Evolutionary conservation across 92 coral and sea anemone genomes (phyloP).

Genomic region (Pocillopora meandrina): DNA sequence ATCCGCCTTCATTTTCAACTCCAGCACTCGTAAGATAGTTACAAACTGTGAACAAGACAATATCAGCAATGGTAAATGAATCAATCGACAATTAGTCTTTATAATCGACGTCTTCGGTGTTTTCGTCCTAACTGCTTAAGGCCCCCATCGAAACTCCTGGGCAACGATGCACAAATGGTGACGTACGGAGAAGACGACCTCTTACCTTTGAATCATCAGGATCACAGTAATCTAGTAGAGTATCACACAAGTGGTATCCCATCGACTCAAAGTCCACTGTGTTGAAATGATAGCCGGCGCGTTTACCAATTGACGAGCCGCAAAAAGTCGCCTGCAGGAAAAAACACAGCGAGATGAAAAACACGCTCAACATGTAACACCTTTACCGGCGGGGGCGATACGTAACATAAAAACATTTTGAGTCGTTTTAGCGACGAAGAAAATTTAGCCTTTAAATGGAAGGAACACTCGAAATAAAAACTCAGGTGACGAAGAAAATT

Average conservation of each 20-base stretch:
- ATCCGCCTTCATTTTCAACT: conserved; percentile 65
- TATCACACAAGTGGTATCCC: conserved; percentile 97
- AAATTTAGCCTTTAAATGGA: too few species aligned
- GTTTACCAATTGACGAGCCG: conserved; percentile 85
- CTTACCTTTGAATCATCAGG: conserved; percentile 85
- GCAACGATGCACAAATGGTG: too few species aligned
- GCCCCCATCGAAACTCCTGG: too few species aligned
- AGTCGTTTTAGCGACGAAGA: too few species aligned
- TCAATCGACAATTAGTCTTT: too few species aligned
- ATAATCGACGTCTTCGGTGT: too few species aligned
- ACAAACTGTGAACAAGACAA: conserved; percentile 61
- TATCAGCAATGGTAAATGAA: too few species aligned
- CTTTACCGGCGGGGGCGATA: too few species aligned
- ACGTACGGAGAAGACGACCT: background rate
- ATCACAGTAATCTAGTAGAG: conserved; percentile 91
- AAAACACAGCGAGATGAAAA: background rate
- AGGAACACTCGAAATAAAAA: too few species aligned
- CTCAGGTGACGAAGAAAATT: too few species aligned
- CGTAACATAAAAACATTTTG: too few species aligned
- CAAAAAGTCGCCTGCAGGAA: conserved; percentile 84
- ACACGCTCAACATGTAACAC: background rate
- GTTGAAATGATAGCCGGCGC: conserved; percentile 84
- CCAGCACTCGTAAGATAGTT: conserved; percentile 76
- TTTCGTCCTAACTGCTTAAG: too few species aligned
- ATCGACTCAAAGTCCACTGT: conserved; percentile 85